phyloP scores from a whole-genome alignment of 2,797 vertebrate genomes.

The Scyliorhinus canicula region DNA sequence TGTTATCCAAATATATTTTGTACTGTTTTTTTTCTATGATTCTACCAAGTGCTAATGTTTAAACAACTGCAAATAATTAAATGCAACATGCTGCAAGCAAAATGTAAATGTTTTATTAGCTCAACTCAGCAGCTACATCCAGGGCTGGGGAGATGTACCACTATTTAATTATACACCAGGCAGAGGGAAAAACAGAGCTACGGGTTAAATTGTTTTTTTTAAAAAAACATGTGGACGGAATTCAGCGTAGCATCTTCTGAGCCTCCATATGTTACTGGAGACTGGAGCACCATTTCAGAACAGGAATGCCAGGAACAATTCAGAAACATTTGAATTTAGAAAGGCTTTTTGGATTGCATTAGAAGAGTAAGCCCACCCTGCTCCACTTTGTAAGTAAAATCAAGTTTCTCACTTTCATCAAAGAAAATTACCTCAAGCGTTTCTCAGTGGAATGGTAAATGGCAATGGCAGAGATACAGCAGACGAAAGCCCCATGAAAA shows the following conservation, averaged over 20 bases:
- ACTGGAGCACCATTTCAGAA: neutral
- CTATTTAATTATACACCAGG: neutral
- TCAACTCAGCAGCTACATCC: neutral
- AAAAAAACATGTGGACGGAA: neutral
- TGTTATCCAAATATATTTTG: neutral
- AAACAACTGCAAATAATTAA: neutral
- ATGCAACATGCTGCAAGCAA: neutral
- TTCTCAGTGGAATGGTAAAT: neutral
- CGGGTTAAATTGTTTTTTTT: neutral
- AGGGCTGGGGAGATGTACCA: neutral
- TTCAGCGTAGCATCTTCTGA: neutral
- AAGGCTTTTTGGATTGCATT: neutral
- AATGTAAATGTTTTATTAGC: conserved; percentile 8
- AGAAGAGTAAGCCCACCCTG: neutral
- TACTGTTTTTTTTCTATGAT: neutral
- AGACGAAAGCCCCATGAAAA: neutral
- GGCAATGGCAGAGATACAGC: neutral
- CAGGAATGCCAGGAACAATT: neutral
- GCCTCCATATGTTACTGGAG: neutral
- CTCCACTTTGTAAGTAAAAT: neutral
- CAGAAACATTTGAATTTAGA: no score
- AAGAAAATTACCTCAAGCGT: neutral
- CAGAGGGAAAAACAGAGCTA: neutral
- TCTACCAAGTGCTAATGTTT: neutral
- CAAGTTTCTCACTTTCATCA: neutral